Evolutionary conservation across 2,888 invertebrate species (phyloP).

Genomic region (Agapostemon virescens): DNA sequence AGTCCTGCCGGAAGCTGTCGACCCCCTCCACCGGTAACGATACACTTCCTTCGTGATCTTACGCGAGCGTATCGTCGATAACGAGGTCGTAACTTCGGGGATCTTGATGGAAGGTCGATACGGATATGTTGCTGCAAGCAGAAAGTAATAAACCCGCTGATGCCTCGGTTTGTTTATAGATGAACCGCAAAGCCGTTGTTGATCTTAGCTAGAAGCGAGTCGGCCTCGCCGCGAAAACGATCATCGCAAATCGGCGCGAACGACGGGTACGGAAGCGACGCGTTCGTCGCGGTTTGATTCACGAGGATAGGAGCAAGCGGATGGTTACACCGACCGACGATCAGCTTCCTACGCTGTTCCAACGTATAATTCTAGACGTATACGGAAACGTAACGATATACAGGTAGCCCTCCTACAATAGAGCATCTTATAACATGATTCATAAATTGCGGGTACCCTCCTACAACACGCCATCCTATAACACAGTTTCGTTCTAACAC

Average conservation of each 20-base stretch:
- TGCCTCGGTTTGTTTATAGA: constrained; percentile 5
- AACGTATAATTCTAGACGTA: not conserved
- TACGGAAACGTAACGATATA: not conserved
- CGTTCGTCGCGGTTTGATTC: not conserved
- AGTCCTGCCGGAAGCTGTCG: constrained; percentile 40
- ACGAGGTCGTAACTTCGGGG: constrained; percentile 49
- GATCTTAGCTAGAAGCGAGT: not conserved
- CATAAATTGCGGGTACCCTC: no score
- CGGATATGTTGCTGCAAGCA: constrained; percentile 60
- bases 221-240: not conserved
- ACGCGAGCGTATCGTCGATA: constrained; percentile 52
- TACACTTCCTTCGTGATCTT: constrained; percentile 37
- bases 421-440: no score
- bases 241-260: not conserved
- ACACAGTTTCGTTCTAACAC: no score
- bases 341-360: not conserved
- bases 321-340: not conserved
- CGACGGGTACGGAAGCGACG: not conserved
- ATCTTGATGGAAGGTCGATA: constrained; percentile 57
- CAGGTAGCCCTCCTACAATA: no score
- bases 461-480: no score
- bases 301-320: not conserved
- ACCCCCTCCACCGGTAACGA: constrained; percentile 31
- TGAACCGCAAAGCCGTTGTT: not conserved
- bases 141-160: constrained; percentile 31